Percentiles rank a stretch among this genome's conserved stretches.
phyloP scores from a whole-genome alignment of 2,113 vertebrate species.

The Oxyura jamaicensis region DNA sequence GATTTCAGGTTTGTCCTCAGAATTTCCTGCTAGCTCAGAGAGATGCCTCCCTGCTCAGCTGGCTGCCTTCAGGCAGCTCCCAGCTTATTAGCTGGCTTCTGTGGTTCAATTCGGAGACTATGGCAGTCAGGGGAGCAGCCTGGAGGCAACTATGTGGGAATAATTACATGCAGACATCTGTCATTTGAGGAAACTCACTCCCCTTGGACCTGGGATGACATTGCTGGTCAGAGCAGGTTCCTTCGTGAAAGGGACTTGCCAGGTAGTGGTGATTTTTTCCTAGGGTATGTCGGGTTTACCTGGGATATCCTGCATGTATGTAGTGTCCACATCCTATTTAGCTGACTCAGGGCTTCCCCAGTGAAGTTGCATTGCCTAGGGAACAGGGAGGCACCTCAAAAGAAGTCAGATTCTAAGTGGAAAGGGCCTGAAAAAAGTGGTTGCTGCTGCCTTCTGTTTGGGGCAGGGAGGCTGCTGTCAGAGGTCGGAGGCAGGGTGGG shows the following conservation, averaged over 20 bases:
- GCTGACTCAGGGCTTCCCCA: not conserved
- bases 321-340: fast-evolving
- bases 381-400: not conserved
- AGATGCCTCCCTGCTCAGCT: not conserved
- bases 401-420: not conserved
- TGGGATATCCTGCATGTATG: fast-evolving
- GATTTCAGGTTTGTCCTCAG: not conserved
- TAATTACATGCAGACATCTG: not conserved
- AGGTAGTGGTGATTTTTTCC: not conserved
- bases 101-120: not conserved
- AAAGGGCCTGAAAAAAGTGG: not conserved
- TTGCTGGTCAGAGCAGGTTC: not conserved
- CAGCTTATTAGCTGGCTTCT: not conserved
- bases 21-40: not conserved
- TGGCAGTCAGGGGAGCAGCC: not conserved
- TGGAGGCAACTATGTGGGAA: not conserved
- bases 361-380: not conserved
- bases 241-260: not conserved
- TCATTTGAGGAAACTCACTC: not conserved
- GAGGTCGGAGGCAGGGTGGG: not conserved
- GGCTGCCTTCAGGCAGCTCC: not conserved
- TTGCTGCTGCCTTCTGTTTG: not conserved
- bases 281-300: not conserved
- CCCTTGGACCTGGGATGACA: not conserved
- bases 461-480: fast-evolving